Evolutionary conservation across 1,140 invertebrate species (phyloP).

Genomic region (Triops longicaudatus): DNA sequence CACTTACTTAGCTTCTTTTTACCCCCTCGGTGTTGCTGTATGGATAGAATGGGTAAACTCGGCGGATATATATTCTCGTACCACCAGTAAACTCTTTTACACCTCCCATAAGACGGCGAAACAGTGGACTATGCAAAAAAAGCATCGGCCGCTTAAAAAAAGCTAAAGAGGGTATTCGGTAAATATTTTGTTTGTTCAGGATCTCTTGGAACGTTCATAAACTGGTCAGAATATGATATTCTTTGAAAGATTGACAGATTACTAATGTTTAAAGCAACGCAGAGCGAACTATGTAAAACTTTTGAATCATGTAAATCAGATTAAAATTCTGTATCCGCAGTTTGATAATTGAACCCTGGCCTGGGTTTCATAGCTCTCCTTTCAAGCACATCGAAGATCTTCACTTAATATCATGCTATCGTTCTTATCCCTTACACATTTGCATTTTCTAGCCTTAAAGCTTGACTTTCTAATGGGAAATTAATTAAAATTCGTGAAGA

Average conservation of each 20-base stretch:
- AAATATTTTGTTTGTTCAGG: background rate
- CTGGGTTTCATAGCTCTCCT: background rate
- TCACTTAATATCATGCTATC: background rate
- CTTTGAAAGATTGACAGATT: no score
- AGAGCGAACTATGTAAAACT: no score
- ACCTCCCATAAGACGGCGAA: background rate
- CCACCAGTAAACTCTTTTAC: background rate
- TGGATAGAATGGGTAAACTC: background rate
- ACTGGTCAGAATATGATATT: no score
- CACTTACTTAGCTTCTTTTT: background rate
- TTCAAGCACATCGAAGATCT: background rate
- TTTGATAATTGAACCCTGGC: background rate
- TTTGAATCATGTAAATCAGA: no score
- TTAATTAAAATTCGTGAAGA: constrained; percentile 13
- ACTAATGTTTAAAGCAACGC: no score
- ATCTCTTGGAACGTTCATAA: background rate
- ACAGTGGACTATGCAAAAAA: background rate
- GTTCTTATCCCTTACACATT: background rate
- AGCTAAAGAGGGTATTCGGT: background rate
- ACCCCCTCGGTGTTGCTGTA: background rate
- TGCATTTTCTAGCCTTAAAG: background rate
- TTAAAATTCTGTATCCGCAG: no score
- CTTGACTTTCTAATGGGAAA: constrained; percentile 10
- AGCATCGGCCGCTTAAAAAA: constrained; percentile 2
- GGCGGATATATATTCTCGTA: background rate